Base-by-base conservation (phyloP, 2,888 invertebrate species). In the Pachycephus smyrnensis region DNA sequence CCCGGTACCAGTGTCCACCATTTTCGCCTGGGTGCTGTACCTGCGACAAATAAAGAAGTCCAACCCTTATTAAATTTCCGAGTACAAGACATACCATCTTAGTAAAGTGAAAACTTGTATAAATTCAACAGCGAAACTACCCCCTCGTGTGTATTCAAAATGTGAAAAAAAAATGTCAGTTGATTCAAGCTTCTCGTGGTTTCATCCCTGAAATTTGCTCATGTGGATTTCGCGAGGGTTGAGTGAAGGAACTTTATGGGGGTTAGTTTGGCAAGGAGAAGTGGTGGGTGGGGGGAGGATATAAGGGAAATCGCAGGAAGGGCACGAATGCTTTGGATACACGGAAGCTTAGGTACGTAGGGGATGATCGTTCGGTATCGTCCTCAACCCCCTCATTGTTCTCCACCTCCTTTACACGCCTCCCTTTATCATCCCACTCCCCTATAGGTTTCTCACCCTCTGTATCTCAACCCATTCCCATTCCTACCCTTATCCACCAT, bases 1-100 rank as follows among this genome's bases (percentile, higher is more conserved):
- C 31, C 96, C 96, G 83, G 94, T 94, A 75, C 96, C 96, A 86
- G 95, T 95, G 89, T 96, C 95, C 79, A 96, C 93, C 95, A 97
- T 96, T 90, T 95, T 95, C 1, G 96, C 97, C 85, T 95, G 95
- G 69, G 96, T 96, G 86, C 95, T 95, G 88, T 94, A 94, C 88
- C 95, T 95, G 92, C 33, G 92, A 92, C 87, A 90, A 87, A 79
- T 80, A 76, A 84, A 83, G 73, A 73, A 4, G 9, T 23, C 0
- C 9, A 23, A 55, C 40, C 40, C 40, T 55, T 55, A 55, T 23
- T 55, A 55, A 9, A 55, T 55, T 23, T 6, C 15, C 15, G 9
- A 0, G 15, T 6, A 15, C 15, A 6, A 40, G 6, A 1, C 40
- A 0, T 6, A 1, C 11, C 23, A 15, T 40, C 6, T 40, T 6